Conservation (phyloP, 2,888 invertebrate species). For the Imbricaverruca yamaguchii region DNA sequence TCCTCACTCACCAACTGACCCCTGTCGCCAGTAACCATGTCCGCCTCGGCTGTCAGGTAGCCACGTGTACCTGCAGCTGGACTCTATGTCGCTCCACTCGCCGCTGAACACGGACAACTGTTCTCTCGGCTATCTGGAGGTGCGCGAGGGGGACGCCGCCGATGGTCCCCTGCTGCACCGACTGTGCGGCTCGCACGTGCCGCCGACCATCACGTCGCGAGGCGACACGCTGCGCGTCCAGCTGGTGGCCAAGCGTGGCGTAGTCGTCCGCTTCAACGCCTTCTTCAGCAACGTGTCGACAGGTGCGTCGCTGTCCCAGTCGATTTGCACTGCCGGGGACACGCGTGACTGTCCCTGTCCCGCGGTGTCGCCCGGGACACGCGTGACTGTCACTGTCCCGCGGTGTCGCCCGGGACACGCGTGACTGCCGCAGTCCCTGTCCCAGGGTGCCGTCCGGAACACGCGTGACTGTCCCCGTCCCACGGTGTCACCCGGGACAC, state of each 20-base stretch:
- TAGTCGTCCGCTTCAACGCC: neutral
- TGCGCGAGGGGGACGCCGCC: neutral
- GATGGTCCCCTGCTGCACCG: neutral
- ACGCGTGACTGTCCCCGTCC: no score
- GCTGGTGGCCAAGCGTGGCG: slow-evolving; percentile 46
- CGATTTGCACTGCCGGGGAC: no score
- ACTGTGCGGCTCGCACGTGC: neutral
- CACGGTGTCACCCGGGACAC: no score
- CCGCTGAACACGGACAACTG: neutral
- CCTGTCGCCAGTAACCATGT: no score
- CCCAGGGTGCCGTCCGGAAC: no score
- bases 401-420: no score
- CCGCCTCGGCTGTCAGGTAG: slow-evolving; percentile 2
- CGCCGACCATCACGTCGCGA: neutral
- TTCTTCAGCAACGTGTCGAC: neutral
- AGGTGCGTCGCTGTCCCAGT: slow-evolving; percentile 34
- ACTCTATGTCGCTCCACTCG: neutral
- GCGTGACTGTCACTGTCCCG: no score
- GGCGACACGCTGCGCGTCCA: slow-evolving; percentile 35
- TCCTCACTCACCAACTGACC: no score
- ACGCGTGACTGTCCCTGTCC: no score
- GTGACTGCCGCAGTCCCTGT: no score
- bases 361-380: no score
- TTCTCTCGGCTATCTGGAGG: neutral
- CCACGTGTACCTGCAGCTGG: slow-evolving; percentile 1